phyloP scores from a whole-genome alignment of 1,140 invertebrate species.

The Zeugodacus cucurbitae region DNA sequence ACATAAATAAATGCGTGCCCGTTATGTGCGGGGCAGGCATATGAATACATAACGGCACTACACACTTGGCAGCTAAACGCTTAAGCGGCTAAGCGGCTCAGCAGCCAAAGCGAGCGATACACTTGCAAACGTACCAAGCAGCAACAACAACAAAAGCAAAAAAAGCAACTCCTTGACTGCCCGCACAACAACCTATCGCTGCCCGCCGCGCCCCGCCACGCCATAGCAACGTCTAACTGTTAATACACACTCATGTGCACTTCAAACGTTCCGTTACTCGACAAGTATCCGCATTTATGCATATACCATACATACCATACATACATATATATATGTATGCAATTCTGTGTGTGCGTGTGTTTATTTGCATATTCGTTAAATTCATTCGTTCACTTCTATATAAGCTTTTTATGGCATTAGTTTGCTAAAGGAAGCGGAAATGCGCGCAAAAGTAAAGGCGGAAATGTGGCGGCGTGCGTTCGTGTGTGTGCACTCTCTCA shows the following conservation, averaged over 20 bases:
- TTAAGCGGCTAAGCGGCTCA: not conserved
- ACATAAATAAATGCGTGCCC: not conserved
- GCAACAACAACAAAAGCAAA: not conserved
- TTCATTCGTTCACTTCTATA: not conserved
- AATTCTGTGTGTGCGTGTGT: not conserved
- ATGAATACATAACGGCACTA: constrained; percentile 15
- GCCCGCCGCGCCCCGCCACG: not conserved
- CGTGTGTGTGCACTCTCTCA: not conserved
- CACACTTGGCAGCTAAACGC: not conserved
- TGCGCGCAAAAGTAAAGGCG: constrained; percentile 24
- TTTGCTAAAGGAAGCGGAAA: constrained; percentile 39
- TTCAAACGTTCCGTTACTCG: not conserved
- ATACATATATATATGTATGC: not conserved
- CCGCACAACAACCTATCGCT: not conserved
- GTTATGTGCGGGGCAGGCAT: too few relatives aligned
- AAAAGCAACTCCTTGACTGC: not conserved
- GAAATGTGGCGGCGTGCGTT: constrained; percentile 12
- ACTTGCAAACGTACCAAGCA: not conserved
- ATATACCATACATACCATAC: not conserved
- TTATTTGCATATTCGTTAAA: constrained; percentile 3
- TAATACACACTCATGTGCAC: not conserved
- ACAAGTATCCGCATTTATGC: not conserved
- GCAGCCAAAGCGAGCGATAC: not conserved
- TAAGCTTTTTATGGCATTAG: constrained; percentile 18
- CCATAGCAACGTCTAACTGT: not conserved